Evolutionary conservation across 2,797 vertebrate species (phyloP).

Genomic region (Acanthiza pusilla): DNA sequence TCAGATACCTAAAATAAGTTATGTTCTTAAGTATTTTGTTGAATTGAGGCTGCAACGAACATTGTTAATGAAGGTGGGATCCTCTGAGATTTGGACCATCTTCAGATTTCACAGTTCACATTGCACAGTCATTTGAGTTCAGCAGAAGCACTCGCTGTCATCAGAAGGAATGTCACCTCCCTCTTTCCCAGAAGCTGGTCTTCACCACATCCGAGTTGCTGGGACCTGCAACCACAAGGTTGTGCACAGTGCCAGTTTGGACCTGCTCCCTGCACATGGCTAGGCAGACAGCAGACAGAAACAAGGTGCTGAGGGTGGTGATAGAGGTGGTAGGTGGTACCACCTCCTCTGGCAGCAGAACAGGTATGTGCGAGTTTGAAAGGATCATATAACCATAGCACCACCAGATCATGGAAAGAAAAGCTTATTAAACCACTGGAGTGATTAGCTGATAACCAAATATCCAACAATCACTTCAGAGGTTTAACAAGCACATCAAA

Average conservation of each 20-base stretch:
- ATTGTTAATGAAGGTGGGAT: neutral
- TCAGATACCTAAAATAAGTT: neutral
- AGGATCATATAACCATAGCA: neutral
- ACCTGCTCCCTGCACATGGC: neutral
- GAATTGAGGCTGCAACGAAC: neutral
- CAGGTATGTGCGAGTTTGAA: neutral
- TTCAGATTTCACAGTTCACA: neutral
- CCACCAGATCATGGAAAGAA: neutral
- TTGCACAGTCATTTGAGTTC: neutral
- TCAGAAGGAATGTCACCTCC: neutral
- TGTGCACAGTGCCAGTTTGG: neutral
- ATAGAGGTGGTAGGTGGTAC: neutral
- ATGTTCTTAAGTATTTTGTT: neutral
- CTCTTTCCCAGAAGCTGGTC: neutral
- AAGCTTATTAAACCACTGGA: neutral
- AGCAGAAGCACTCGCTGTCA: neutral
- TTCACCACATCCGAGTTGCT: fast-evolving
- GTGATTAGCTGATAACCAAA: neutral
- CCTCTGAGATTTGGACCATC: neutral
- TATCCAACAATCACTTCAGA: neutral
- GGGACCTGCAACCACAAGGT: fast-evolving
- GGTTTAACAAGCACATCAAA: neutral
- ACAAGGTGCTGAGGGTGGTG: neutral
- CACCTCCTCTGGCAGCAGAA: neutral
- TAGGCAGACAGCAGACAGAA: neutral